Evolutionary conservation across 1,140 invertebrate genomes (phyloP).

Genomic region (Trichonephila inaurata): DNA sequence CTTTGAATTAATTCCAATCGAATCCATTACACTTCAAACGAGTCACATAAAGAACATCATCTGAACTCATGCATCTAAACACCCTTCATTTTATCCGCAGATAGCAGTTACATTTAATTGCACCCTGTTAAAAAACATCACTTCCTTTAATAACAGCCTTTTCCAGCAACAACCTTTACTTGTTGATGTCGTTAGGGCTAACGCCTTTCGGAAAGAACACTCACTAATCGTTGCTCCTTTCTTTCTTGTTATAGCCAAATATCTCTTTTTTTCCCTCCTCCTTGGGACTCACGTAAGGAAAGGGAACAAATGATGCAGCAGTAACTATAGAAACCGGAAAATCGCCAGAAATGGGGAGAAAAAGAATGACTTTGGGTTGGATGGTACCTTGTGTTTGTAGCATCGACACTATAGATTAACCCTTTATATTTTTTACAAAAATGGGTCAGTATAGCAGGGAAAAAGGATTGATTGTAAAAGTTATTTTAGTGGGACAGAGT

Average conservation of each 20-base stretch:
- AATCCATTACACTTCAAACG: not conserved
- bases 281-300: constrained; percentile 9
- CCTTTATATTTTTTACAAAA: not conserved
- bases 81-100: not conserved
- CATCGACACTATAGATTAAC: not conserved
- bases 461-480: not conserved
- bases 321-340: constrained; percentile 62
- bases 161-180: constrained; percentile 37
- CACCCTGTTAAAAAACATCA: constrained; percentile 8
- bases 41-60: not conserved
- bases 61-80: not conserved
- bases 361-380: not conserved
- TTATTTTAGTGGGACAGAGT: no score
- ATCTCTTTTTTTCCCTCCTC: not conserved
- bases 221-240: constrained; percentile 44
- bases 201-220: not conserved
- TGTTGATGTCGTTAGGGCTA: constrained; percentile 63
- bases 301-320: constrained; percentile 47
- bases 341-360: not conserved
- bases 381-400: not conserved
- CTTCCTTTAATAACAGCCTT: constrained; percentile 28
- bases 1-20: no score
- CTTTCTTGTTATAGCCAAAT: not conserved
- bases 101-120: not conserved
- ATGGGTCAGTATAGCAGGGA: not conserved